These are phyloP conservation scores for Caenorhabditis afra DNA, from an alignment of 2,888 invertebrate genomes.

Conservation along the genomic window DNA sequence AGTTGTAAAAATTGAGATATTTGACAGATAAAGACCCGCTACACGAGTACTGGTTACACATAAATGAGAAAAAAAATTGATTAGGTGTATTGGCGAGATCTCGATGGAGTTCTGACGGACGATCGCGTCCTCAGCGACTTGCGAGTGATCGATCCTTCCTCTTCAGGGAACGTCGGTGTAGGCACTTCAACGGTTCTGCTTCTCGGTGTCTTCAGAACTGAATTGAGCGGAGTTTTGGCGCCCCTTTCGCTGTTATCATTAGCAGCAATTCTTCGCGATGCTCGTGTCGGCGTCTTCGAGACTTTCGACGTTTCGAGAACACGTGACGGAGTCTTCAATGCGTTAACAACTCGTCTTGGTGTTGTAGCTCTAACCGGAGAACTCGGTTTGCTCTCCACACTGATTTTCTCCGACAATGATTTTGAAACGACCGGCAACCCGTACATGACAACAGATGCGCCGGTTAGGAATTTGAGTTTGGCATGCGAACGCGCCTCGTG, in stretches of 20 bases:
- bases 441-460: conserved; percentile 75
- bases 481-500: conserved; percentile 64
- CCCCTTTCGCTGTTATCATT: not conserved
- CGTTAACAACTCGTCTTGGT: not conserved
- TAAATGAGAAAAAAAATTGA: no score
- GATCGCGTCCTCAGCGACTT: conserved; percentile 14
- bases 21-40: no score
- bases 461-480: conserved; percentile 74
- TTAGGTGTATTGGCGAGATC: conserved; percentile 7
- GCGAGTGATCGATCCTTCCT: not conserved
- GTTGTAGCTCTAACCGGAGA: not conserved
- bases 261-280: not conserved
- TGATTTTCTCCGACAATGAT: not conserved
- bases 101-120: conserved; percentile 25
- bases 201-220: conserved; percentile 11
- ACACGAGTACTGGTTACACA: no score
- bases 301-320: not conserved
- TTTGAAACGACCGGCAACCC: conserved; percentile 71
- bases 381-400: not conserved
- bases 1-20: no score
- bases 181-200: not conserved
- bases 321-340: not conserved
- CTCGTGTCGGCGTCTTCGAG: not conserved
- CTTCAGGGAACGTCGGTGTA: not conserved
- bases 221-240: not conserved